Evolutionary conservation across 2,888 invertebrate species (phyloP), one percentile per base, ranked within the genome.

Genomic region (Hipparchia semele): DNA sequence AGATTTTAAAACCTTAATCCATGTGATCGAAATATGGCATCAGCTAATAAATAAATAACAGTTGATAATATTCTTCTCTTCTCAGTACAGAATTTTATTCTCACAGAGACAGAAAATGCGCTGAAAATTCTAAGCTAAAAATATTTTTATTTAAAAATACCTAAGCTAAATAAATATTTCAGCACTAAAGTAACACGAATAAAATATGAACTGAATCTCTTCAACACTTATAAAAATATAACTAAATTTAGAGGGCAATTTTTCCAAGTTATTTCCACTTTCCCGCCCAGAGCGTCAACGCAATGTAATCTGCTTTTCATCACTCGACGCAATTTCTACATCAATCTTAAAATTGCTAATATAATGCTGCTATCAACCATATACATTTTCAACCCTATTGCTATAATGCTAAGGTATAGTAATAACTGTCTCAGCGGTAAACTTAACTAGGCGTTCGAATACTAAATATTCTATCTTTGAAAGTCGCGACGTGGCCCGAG

Each of bases 221-320:
- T 0, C 13, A 49, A 53, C 23, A 68, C 60, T 61, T 64, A 56
- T 51, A 73, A 64, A 68, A 66, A 66, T 68, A 66, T 49, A 49
- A 49, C 49, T 7, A 71, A 53, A 64, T 70, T 70, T 53, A 8
- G 62, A 73, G 46, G 23, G 76, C 73, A 75, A 79, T 82, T 83
- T 82, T 80, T 75, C 76, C 60, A 75, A 73, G 78, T 77, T 80
- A 83, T 85, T 84, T 84, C 78, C 81, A 86, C 85, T 87, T 84
- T 90, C 86, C 88, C 86, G 87, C 89, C 88, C 86, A 87, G 81
- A 87, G 87, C 87, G 85, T 87, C 87, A 84, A 84, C 86, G 82
- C 83, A 80, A 86, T 85, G 84, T 86, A 90, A 91, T 90, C 84
- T 85, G 81, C 84, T 83, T 87, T 86, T 91, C 89, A 88, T 88